Percentiles rank a stretch among this genome's conserved stretches.
Conservation (phyloP, 2,113 vertebrate genomes). For the Chunga burmeisteri region DNA sequence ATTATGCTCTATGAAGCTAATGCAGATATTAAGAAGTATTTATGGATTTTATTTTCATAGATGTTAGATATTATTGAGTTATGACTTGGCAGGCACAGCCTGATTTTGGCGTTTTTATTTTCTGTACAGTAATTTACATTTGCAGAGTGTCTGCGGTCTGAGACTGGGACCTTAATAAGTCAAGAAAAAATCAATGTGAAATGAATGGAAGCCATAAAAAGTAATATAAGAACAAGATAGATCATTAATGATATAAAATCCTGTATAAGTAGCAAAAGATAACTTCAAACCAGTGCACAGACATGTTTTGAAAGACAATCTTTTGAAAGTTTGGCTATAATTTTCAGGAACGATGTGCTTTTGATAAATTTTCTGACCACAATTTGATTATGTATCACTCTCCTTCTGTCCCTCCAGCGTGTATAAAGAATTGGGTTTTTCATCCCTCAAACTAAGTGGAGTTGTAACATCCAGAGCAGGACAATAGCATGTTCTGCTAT, state of each 20-base stretch:
- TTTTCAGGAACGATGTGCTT: background rate
- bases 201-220: constrained; percentile 39
- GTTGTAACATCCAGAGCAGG: background rate
- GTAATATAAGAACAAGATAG: constrained; percentile 25
- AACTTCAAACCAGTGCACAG: background rate
- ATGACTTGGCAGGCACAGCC: constrained; percentile 26
- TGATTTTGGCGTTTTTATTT: constrained; percentile 62
- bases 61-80: constrained; percentile 39
- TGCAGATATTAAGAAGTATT: constrained; percentile 36
- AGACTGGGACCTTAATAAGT: constrained; percentile 33
- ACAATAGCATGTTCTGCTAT: background rate
- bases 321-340: background rate
- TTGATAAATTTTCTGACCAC: background rate
- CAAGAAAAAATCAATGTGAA: constrained; percentile 43
- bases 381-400: background rate
- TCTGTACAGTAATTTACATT: constrained; percentile 32
- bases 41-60: constrained; percentile 51
- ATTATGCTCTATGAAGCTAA: background rate
- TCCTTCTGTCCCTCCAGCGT: background rate
- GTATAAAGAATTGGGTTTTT: background rate
- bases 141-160: constrained; percentile 17
- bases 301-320: background rate
- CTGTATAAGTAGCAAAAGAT: background rate
- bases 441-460: background rate
- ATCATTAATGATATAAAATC: constrained; percentile 36